Conservation (phyloP, 2,888 invertebrate species). For the Drosophila rubida region DNA sequence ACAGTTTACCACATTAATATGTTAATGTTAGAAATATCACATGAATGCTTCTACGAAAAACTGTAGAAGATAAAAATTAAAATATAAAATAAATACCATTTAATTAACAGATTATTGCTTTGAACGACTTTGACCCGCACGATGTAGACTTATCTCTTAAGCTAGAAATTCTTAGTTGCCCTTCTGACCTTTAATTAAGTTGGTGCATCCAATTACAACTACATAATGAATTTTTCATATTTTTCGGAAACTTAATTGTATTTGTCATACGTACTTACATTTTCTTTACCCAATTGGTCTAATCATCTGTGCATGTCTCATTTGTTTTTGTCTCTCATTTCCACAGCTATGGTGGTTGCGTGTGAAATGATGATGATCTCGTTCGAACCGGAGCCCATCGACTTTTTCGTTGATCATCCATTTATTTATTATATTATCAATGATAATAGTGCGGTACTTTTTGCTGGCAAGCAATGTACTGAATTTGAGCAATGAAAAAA, state of each 20-base stretch:
- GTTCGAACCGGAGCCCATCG: conserved; percentile 26
- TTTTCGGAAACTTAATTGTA: neutral
- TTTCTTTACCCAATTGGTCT: too few species aligned
- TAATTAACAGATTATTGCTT: neutral
- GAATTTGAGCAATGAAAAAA: neutral
- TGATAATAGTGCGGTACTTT: conserved; percentile 5
- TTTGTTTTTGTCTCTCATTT: conserved; percentile 9
- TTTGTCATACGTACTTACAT: too few species aligned
- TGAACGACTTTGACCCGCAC: neutral
- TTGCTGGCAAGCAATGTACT: conserved; percentile 7
- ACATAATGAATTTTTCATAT: neutral
- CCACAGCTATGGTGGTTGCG: conserved; percentile 2
- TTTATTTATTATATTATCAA: conserved; percentile 26
- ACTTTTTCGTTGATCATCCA: conserved; percentile 29
- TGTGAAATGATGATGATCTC: conserved; percentile 22
- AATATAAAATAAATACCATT: neutral
- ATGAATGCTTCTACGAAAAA: too few species aligned
- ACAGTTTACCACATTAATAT: too few species aligned
- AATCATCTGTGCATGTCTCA: too few species aligned
- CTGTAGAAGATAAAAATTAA: conserved; percentile 16
- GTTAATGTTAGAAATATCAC: too few species aligned
- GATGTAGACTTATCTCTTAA: neutral
- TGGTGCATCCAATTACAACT: neutral
- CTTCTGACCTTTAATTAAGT: neutral
- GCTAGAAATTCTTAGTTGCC: neutral